Percentiles rank a stretch among this genome's conserved stretches.
phyloP scores from a whole-genome alignment of 2,113 vertebrate species.

The Ibidorhyncha struthersii region DNA sequence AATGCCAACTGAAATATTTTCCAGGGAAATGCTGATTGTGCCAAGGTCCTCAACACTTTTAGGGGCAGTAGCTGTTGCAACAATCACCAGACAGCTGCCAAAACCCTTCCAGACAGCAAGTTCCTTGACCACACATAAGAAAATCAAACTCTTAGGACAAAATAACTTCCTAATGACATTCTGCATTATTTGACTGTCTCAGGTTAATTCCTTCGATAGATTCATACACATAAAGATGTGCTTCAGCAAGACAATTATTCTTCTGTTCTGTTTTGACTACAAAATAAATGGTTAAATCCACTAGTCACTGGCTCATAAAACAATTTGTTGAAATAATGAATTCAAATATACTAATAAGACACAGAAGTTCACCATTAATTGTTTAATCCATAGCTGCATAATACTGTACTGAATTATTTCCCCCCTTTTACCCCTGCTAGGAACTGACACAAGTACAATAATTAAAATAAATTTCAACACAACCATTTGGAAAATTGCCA shows the following conservation, averaged over 20 bases:
- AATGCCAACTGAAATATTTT: background rate
- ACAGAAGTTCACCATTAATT: slow-evolving; percentile 60
- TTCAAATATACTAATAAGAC: slow-evolving; percentile 52
- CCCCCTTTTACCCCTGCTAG: slow-evolving; percentile 60
- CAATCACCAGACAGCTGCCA: background rate
- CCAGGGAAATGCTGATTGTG: background rate
- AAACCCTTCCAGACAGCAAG: background rate
- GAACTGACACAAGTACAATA: slow-evolving; percentile 77
- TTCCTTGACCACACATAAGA: background rate
- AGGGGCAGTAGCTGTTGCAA: background rate
- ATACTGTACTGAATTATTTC: slow-evolving; percentile 64
- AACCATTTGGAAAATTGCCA: slow-evolving; percentile 75
- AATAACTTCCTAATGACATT: background rate
- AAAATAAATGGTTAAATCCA: slow-evolving; percentile 58
- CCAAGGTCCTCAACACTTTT: background rate
- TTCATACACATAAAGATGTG: background rate
- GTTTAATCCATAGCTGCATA: slow-evolving; percentile 70
- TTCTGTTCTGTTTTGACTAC: slow-evolving; percentile 19
- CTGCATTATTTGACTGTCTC: background rate
- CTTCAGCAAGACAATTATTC: background rate
- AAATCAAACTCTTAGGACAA: background rate
- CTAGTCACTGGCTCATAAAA: slow-evolving; percentile 45
- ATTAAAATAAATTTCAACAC: slow-evolving; percentile 81
- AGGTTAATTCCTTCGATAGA: background rate
- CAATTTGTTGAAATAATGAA: slow-evolving; percentile 59